These are phyloP conservation scores for Chloebia gouldiae DNA, from an alignment of 2,113 vertebrate species.

Conservation along the genomic window DNA sequence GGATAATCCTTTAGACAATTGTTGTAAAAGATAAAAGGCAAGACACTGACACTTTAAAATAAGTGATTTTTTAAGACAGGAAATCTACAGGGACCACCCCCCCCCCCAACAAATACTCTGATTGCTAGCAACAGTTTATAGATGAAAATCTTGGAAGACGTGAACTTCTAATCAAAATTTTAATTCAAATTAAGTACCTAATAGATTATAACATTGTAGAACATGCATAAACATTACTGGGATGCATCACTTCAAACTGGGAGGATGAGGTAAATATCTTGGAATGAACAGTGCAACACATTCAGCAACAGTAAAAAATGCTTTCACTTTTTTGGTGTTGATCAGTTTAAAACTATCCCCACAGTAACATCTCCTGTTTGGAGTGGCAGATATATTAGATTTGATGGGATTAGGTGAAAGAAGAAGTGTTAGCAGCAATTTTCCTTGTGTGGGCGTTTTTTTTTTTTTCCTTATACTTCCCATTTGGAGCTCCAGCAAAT, in stretches of 20 bases:
- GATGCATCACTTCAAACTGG: background rate
- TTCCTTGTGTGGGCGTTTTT: background rate
- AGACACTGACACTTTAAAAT: background rate
- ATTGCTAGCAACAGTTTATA: background rate
- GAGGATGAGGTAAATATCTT: fast-evolving
- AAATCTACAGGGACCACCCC: background rate
- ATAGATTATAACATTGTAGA: background rate
- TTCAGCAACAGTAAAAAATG: background rate
- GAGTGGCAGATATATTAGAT: background rate
- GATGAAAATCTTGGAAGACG: background rate
- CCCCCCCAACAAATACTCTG: background rate
- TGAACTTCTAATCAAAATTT: background rate
- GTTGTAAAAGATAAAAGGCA: background rate
- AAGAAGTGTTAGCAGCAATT: background rate
- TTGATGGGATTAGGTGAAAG: background rate
- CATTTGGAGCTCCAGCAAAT: background rate
- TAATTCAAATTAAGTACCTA: background rate
- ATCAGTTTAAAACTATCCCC: background rate
- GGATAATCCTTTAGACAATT: background rate
- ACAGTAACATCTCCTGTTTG: background rate
- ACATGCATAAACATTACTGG: background rate
- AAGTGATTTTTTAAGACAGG: background rate
- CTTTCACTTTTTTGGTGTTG: background rate
- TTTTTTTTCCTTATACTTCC: background rate
- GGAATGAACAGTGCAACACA: background rate